A percentile compares a stretch with the other conserved stretches of the same genome.
These are phyloP conservation scores for Caenorhabditis panamensis DNA, from an alignment of 2,888 invertebrate genomes.

Conservation along the genomic window DNA sequence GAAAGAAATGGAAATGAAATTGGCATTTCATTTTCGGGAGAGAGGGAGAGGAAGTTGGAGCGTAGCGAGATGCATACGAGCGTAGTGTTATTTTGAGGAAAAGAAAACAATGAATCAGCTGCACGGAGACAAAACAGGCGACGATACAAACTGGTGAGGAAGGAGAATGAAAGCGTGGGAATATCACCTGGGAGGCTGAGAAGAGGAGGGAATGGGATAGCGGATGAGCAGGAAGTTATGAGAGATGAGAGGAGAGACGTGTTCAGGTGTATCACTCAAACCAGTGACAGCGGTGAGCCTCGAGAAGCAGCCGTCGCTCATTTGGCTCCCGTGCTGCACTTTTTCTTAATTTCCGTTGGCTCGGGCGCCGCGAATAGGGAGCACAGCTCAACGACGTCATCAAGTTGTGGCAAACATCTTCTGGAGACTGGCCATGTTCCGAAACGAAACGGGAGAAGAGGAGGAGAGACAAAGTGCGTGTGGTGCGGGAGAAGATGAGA, in stretches of 20 bases:
- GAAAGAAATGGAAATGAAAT: not conserved
- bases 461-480: constrained; percentile 12
- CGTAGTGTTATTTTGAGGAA: constrained; percentile 8
- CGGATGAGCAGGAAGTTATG: not conserved
- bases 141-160: not conserved
- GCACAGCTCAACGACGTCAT: constrained; percentile 58
- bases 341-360: constrained; percentile 24
- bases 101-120: constrained; percentile 15
- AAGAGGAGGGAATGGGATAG: not conserved
- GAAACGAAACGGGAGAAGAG: not conserved
- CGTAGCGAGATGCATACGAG: not conserved
- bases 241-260: constrained; percentile 5
- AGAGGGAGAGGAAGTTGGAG: constrained; percentile 14
- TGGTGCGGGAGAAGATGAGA: not conserved
- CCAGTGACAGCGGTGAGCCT: not conserved
- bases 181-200: not conserved
- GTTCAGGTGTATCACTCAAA: constrained; percentile 5
- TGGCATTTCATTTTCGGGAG: constrained; percentile 20
- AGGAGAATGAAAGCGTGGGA: not conserved
- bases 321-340: constrained; percentile 13
- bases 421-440: constrained; percentile 11
- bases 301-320: not conserved
- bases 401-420: constrained; percentile 51
- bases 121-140: not conserved
- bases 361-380: not conserved